Percentiles rank a stretch among this genome's conserved stretches.
phyloP scores from a whole-genome alignment of 2,888 invertebrate species.

The Liodrosophila aerea region DNA sequence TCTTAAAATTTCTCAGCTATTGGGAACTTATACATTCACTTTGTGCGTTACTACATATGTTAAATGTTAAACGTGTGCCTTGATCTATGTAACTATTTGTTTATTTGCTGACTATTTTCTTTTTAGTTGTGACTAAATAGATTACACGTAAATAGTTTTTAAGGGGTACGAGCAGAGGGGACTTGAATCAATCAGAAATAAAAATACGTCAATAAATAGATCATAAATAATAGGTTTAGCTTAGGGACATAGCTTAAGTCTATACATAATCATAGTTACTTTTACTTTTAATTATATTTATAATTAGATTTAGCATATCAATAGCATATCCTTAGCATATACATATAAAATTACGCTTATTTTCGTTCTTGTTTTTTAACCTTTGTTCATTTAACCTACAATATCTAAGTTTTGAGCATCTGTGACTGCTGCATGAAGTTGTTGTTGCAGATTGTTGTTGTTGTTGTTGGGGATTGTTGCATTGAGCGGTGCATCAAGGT shows the following conservation, averaged over 20 bases:
- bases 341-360: constrained; percentile 35
- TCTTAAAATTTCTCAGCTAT: neutral
- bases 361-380: constrained; percentile 40
- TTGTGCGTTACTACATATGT: constrained; percentile 47
- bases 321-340: constrained; percentile 16
- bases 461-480: constrained; percentile 48
- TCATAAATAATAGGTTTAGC: constrained; percentile 38
- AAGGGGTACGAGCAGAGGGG: neutral
- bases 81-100: constrained; percentile 39
- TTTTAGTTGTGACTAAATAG: constrained; percentile 42
- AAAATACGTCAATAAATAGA: constrained; percentile 37
- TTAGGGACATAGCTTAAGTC: neutral
- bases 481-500: constrained; percentile 6
- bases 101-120: constrained; percentile 41
- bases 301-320: constrained; percentile 20
- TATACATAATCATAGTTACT: neutral
- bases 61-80: constrained; percentile 44
- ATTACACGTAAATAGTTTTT: neutral
- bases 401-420: constrained; percentile 83
- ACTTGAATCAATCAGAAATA: constrained; percentile 11
- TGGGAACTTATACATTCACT: constrained; percentile 19
- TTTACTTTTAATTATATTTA: constrained; percentile 15
- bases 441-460: constrained; percentile 52
- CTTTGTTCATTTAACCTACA: constrained; percentile 79
- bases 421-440: constrained; percentile 78